These are phyloP conservation scores for Phaetusa simplex DNA, from an alignment of 2,113 vertebrate genomes.

Conservation along the genomic window DNA sequence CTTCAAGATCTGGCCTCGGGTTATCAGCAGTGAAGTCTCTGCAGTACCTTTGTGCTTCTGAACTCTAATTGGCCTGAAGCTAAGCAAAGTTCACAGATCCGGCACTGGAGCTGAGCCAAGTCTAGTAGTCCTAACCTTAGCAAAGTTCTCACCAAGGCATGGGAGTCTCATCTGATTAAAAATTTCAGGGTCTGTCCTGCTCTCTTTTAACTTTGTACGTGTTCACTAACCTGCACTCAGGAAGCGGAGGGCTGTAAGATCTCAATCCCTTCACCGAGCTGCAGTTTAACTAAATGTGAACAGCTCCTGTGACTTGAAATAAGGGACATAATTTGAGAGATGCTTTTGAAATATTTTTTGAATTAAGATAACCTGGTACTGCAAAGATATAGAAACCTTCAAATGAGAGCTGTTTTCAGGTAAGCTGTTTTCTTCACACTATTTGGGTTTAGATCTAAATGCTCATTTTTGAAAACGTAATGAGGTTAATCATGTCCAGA, in stretches of 20 bases:
- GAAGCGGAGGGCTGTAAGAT: neutral
- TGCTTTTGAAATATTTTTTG: neutral
- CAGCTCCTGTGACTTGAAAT: neutral
- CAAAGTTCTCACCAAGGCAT: neutral
- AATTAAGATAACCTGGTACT: neutral
- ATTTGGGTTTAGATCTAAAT: neutral
- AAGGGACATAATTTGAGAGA: neutral
- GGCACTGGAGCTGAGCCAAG: neutral
- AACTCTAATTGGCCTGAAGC: constrained; percentile 19
- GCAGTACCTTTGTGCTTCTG: neutral
- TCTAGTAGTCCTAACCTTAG: neutral
- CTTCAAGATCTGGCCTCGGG: neutral
- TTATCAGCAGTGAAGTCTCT: neutral
- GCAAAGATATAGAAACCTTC: neutral
- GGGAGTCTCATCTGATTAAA: neutral
- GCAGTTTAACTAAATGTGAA: neutral
- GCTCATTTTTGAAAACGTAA: neutral
- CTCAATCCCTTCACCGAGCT: neutral
- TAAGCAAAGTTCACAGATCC: constrained; percentile 4
- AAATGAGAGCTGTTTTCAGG: neutral
- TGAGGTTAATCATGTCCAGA: neutral
- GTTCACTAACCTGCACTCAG: neutral
- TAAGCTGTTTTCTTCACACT: neutral
- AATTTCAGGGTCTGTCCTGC: neutral
- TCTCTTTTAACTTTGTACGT: constrained; percentile 5